Percentiles rank a stretch among this genome's conserved stretches.
These are phyloP conservation scores for Chaetogeoica ovagalla DNA, from an alignment of 2,888 invertebrate genomes.

Conservation along the genomic window DNA sequence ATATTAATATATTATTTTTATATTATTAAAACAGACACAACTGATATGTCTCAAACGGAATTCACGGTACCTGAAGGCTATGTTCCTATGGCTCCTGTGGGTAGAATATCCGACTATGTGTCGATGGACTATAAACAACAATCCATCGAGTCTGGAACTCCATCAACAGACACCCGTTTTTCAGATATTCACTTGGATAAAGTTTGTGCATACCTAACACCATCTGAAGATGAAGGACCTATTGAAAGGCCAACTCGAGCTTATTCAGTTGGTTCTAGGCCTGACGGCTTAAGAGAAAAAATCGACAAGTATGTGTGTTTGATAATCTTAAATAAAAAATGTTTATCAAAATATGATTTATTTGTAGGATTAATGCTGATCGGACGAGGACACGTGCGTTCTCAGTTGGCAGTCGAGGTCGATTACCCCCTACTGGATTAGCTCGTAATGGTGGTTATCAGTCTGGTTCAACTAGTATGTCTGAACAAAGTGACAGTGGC, in stretches of 20 bases:
- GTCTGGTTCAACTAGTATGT: constrained; percentile 60
- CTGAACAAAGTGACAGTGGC: constrained; percentile 66
- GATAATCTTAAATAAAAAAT: neutral
- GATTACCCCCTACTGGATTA: constrained; percentile 52
- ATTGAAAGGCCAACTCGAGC: constrained; percentile 71
- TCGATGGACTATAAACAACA: constrained; percentile 44
- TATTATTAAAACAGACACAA: constrained; percentile 13
- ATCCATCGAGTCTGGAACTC: constrained; percentile 77
- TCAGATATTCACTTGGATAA: constrained; percentile 81
- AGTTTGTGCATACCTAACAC: constrained; percentile 73
- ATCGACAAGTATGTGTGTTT: constrained; percentile 54
- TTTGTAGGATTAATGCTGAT: constrained; percentile 49
- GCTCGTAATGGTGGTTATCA: constrained; percentile 50
- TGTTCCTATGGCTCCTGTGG: constrained; percentile 69
- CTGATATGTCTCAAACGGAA: constrained; percentile 16
- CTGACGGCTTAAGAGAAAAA: constrained; percentile 61
- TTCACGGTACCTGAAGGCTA: constrained; percentile 62
- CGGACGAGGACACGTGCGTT: constrained; percentile 69
- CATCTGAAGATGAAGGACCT: constrained; percentile 65
- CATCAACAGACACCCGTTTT: constrained; percentile 77
- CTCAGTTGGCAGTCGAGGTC: constrained; percentile 72
- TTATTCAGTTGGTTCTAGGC: constrained; percentile 83
- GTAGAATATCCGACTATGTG: constrained; percentile 54
- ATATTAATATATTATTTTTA: neutral
- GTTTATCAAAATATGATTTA: neutral